Evolutionary conservation across 1,140 invertebrate genomes (phyloP).

Genomic region (Homarus americanus): DNA sequence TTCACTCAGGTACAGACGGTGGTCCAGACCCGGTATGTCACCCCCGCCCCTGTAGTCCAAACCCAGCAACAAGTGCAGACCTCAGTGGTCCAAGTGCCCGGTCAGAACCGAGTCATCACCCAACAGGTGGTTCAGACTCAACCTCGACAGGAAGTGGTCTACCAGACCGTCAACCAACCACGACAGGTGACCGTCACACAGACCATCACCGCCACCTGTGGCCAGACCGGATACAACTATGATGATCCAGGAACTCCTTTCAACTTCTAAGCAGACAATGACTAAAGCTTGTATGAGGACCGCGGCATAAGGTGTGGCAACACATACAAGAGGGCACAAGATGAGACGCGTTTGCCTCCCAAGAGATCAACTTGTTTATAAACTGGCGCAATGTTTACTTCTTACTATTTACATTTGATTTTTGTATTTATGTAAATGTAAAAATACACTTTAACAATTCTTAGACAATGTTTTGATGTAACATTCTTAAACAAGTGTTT

Average conservation of each 20-base stretch:
- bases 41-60: conserved; percentile 37
- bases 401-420: neutral
- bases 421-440: conserved; percentile 62
- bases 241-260: conserved; percentile 35
- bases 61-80: conserved; percentile 52
- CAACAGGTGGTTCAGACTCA: conserved; percentile 60
- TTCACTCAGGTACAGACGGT: conserved; percentile 69
- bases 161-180: conserved; percentile 62
- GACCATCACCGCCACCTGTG: conserved; percentile 62
- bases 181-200: conserved; percentile 55
- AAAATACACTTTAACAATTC: conserved; percentile 38
- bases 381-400: conserved; percentile 5
- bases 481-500: neutral
- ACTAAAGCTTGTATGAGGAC: too few species aligned
- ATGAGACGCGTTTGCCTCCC: conserved; percentile 3
- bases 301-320: too few species aligned
- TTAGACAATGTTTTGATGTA: neutral
- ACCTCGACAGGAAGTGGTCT: conserved; percentile 55
- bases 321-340: neutral
- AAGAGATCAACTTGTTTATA: neutral
- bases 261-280: conserved; percentile 21
- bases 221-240: conserved; percentile 62
- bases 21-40: conserved; percentile 56
- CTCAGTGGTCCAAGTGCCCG: conserved; percentile 58
- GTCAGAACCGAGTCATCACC: conserved; percentile 52